Conservation (phyloP, 2,113 vertebrate genomes). For the Empidonax traillii region DNA sequence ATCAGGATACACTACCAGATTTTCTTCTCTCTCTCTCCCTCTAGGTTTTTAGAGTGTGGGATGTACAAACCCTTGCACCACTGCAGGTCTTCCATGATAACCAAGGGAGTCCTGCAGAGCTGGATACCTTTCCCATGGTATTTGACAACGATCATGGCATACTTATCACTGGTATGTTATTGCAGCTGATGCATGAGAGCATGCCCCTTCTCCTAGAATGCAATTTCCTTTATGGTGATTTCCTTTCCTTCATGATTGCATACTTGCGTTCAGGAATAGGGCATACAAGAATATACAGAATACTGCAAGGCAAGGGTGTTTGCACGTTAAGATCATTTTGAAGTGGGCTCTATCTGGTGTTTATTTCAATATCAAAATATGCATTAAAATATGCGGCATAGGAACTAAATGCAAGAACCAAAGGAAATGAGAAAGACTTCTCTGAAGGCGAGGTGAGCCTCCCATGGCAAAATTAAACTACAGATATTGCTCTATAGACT, state of each 20-base stretch:
- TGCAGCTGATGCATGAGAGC: not conserved
- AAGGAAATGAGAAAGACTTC: not conserved
- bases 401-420: not conserved
- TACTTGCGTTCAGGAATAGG: not conserved
- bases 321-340: not conserved
- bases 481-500: not conserved
- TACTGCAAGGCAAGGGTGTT: not conserved
- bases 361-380: not conserved
- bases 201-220: not conserved
- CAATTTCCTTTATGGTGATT: not conserved
- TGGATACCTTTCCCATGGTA: conserved; percentile 66
- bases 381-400: not conserved
- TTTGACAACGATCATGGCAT: conserved; percentile 58
- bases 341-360: not conserved
- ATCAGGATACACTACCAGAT: not conserved
- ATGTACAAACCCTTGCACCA: conserved; percentile 70
- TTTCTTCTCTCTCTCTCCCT: not conserved
- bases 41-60: conserved; percentile 75
- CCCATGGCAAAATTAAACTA: not conserved
- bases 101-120: conserved; percentile 60
- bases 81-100: conserved; percentile 72
- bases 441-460: not conserved
- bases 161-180: conserved; percentile 63
- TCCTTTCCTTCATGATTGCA: not conserved
- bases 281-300: not conserved